Conservation (phyloP, 2,797 vertebrate genomes). For the Cynopterus sphinx region DNA sequence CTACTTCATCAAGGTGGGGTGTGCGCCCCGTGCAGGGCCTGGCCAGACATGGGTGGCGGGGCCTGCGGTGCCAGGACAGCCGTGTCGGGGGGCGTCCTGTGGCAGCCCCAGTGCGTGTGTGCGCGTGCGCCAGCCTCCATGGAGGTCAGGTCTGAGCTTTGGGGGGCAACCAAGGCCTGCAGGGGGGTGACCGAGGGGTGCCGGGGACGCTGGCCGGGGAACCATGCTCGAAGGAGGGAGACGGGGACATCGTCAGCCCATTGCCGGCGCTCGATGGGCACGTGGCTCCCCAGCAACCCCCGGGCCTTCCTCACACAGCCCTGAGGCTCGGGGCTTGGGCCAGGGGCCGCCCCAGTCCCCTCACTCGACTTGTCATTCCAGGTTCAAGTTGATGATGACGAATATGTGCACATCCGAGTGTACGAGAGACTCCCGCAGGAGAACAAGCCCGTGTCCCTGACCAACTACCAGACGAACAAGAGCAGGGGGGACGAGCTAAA, state of each 20-base stretch:
- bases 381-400: conserved; percentile 39
- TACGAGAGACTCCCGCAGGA: conserved; percentile 62
- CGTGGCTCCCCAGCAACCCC: rapidly evolving
- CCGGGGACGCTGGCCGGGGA: neutral
- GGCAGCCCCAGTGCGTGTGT: neutral
- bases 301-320: rapidly evolving
- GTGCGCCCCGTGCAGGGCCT: neutral
- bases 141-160: neutral
- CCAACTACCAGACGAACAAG: conserved; percentile 74
- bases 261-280: neutral
- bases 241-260: rapidly evolving
- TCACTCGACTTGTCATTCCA: neutral
- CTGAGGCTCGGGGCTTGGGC: rapidly evolving
- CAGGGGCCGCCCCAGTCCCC: neutral
- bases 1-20: conserved; percentile 76
- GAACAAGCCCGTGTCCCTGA: conserved; percentile 42
- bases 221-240: rapidly evolving
- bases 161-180: rapidly evolving
- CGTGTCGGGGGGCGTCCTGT: neutral
- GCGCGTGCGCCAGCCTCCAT: rapidly evolving
- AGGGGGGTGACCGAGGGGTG: neutral
- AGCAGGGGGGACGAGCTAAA: conserved; percentile 32
- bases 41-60: rapidly evolving
- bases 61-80: neutral
- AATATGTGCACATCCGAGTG: conserved; percentile 60